These are phyloP conservation scores for Oithona nana DNA, from an alignment of 2,888 invertebrate genomes.

Conservation along the genomic window DNA sequence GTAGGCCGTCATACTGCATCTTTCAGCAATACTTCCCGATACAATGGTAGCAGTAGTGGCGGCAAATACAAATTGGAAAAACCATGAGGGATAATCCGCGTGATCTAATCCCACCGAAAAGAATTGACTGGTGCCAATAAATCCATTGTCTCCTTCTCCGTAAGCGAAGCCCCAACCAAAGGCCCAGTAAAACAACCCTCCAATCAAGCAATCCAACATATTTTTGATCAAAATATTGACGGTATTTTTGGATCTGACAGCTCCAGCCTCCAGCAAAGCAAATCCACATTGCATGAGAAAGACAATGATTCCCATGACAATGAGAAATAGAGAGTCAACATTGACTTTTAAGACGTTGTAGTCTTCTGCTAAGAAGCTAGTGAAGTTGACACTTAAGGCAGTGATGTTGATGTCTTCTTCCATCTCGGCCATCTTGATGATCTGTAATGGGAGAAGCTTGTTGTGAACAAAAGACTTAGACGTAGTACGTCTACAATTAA, in stretches of 20 bases:
- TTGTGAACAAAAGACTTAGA: no score
- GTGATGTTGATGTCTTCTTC: no score
- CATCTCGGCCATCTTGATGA: no score
- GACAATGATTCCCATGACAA: slow-evolving; percentile 25
- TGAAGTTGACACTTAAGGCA: no score
- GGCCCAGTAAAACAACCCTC: slow-evolving; percentile 30
- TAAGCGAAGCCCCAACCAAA: slow-evolving; percentile 32
- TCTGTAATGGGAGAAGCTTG: no score
- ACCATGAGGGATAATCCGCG: slow-evolving; percentile 26
- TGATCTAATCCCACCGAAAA: slow-evolving; percentile 18
- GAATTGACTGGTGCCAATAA: slow-evolving; percentile 25
- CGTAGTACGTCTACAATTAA: no score
- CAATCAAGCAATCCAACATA: slow-evolving; percentile 26
- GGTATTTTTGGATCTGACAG: slow-evolving; percentile 32
- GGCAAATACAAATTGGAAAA: slow-evolving; percentile 38
- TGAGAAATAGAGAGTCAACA: slow-evolving; percentile 25
- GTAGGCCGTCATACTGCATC: slow-evolving; percentile 35
- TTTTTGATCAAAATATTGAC: slow-evolving; percentile 35
- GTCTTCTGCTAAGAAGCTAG: no score
- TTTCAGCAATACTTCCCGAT: slow-evolving; percentile 36
- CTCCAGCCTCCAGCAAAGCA: slow-evolving; percentile 34
- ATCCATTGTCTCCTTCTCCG: slow-evolving; percentile 26
- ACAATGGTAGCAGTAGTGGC: slow-evolving; percentile 38
- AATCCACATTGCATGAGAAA: slow-evolving; percentile 33
- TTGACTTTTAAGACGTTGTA: slow-evolving; percentile 21